Base-by-base conservation (phyloP, 2,797 vertebrate species). In the Phylloscopus collybita region DNA sequence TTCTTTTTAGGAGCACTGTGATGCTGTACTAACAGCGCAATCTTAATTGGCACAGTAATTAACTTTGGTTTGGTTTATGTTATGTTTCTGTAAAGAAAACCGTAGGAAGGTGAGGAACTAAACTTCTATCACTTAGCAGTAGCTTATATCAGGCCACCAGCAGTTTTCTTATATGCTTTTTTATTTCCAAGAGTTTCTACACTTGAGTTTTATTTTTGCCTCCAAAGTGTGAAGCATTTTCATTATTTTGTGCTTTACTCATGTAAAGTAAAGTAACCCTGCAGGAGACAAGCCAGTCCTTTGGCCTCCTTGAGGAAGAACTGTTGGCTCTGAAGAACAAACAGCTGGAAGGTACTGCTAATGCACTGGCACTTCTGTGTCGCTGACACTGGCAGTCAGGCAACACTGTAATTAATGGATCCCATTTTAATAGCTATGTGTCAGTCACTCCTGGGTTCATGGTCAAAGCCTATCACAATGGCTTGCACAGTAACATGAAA, bases 381-480 rank as follows among this genome's bases (percentile, higher is more conserved):
- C 0, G 0, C 32, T 82, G 60, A 54, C 11, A 8, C 10, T 25
- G 69, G 29, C 18, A 73, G 32, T 9, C 49, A 76, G 47, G 36
- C 13, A 80, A 17, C 13, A 69, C 12, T 0, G 0, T 38, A 67
- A 71, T 71, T 44, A 60, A 50, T 44, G 21, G 30, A 38, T 76
- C 21, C 23, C 36, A 29, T 38, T 79, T 66, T 42, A 69, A 61
- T 38, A 90, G 29, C 17, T 47, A 7, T 21, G 5, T 53, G 25
- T 47, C n/a, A 34, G 49, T 27, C 5, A 40, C 32, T 86, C 57
- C 25, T 21, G 16, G 40, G 53, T 65, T 85, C 29, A 25, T 9
- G 25, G 51, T 61, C 40, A 50, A 61, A 88, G n/a, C 7, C 8
- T 40, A 22, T 23, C 14, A 51, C 45, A 54, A 13, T 0, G 6